Evolutionary conservation across 1,140 invertebrate genomes (phyloP).

Genomic region (Thaumetopoea pityocampa): DNA sequence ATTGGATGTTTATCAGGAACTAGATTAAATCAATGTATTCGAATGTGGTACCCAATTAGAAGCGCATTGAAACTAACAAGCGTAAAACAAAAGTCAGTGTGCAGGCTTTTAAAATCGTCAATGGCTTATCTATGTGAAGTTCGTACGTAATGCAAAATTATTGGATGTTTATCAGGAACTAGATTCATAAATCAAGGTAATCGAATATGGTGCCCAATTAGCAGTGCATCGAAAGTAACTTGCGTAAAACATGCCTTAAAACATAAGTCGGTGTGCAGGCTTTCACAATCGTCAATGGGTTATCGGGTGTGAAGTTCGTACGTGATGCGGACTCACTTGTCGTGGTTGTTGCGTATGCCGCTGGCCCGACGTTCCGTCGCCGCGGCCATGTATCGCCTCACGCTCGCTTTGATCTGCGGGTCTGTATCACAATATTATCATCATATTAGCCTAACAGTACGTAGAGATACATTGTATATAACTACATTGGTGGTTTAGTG

Average conservation of each 20-base stretch:
- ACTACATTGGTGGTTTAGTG: too few relatives aligned
- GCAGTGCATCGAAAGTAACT: too few relatives aligned
- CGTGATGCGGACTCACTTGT: conserved; percentile 49
- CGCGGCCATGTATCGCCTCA: conserved; percentile 83
- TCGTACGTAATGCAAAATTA: conserved; percentile 12
- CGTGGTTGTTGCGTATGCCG: conserved; percentile 47
- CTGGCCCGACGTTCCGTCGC: conserved; percentile 59
- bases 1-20: too few relatives aligned
- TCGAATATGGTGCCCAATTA: too few relatives aligned
- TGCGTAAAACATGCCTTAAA: too few relatives aligned
- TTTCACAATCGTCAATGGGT: conserved; percentile 15
- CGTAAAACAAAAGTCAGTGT: too few relatives aligned
- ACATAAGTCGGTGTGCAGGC: conserved; percentile 9
- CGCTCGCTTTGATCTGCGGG: conserved; percentile 88
- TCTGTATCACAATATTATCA: conserved; percentile 76
- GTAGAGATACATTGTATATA: too few relatives aligned
- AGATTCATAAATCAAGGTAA: too few relatives aligned
- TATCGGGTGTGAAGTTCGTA: conserved; percentile 3
- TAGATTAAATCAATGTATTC: too few relatives aligned
- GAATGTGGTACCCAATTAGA: too few relatives aligned
- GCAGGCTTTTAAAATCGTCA: conserved; percentile 14
- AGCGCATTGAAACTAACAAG: too few relatives aligned
- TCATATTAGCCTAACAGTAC: conserved; percentile 24
- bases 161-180: too few relatives aligned
- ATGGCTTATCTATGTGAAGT: conserved; percentile 9